Base-by-base conservation (phyloP, 2,797 vertebrate species). In the Rousettus madagascariensis region DNA sequence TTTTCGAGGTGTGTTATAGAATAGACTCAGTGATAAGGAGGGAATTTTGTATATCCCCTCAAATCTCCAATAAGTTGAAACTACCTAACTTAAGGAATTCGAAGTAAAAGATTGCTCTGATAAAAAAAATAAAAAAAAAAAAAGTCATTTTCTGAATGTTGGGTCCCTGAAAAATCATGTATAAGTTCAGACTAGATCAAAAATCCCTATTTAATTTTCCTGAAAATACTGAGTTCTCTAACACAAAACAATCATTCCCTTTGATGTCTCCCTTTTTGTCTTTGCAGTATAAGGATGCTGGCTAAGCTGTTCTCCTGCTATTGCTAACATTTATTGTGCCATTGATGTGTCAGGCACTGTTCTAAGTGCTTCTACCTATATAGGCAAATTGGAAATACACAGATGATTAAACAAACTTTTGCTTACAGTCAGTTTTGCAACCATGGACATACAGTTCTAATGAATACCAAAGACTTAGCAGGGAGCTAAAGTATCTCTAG, bases 1-100 rank as follows among this genome's bases (percentile, higher is more conserved):
- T 92, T 78, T 53, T 93, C 74, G 51, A 80, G 22, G 7, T 92
- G 2, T 59, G 28, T 86, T 90, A 84, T 53, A 94, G 97, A 87
- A 80, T 46, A 78, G 1, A 82, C 6, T 96, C 24, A 78, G 38
- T 89, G 33, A 46, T 15, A 61, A 93, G 26, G 61, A 22, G 43
- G 55, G 26, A 28, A n/a, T 84, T 94, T 94, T 74, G 24, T 46
- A 7, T 51, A 88, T 77, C n/a, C 68, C 43, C 51, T 77, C 75
- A 93, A 95, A 90, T 49, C 4, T 1, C 49, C 69, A 71, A 57
- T 86, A 89, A 82, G 17, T 26, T 46, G 55, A 4, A 90, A 36
- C 28, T 63, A 33, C 33, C 12, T 55, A 77, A 95, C 8, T 6
- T 61, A 66, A 16, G 65, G 4, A 91, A 88, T 57, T 66, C 74